Evolutionary conservation across 2,797 vertebrate species (phyloP), one percentile per base, ranked within the genome.

Genomic region (Nothura maculosa): DNA sequence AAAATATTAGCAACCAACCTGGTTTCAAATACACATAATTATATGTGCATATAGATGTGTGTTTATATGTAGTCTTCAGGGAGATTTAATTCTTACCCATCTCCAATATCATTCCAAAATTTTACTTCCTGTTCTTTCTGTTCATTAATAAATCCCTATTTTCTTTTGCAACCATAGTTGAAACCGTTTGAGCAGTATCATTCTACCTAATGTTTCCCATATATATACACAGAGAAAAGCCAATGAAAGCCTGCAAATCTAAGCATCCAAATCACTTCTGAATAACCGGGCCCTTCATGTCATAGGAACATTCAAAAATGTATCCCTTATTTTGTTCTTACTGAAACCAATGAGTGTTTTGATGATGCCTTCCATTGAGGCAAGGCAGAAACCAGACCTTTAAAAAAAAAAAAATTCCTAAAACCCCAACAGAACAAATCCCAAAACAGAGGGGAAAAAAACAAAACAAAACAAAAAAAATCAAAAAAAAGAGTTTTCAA

Each of bases 201-300:
- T 43, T 79, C 18, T 34, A 94, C 42, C 70, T 87, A 80, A 89
- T 21, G 77, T 62, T 21, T 87, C 76, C 81, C 78, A 85, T n/a
- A 90, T 89, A 92, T 81, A 88, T 89, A 81, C 18, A 69, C 73
- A 45, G 90, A 68, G 61, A 58, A 60, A 89, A 81, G 77, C n/a
- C 82, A 90, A 48, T 4, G 69, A 87, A 78, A 93, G 58, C 77
- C 80, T 60, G 73, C 40, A 80, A 74, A 55, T 96, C 76, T 75
- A 76, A 94, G 81, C 10, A 12, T 60, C 54, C 47, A 73, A 77
- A 48, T 40, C 80, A 80, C 81, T 77, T 83, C 73, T 52, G 36
- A 91, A 86, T 32, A 72, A 93, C 54, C 81, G 87, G 61, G 57
- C 85, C 75, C 72, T 90, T 87, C 82, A 90, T 14, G 40, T 82